Evolutionary conservation across 2,797 vertebrate genomes (phyloP), one percentile per base, ranked within the genome.

Genomic region (Chaetophractus vellerosus): DNA sequence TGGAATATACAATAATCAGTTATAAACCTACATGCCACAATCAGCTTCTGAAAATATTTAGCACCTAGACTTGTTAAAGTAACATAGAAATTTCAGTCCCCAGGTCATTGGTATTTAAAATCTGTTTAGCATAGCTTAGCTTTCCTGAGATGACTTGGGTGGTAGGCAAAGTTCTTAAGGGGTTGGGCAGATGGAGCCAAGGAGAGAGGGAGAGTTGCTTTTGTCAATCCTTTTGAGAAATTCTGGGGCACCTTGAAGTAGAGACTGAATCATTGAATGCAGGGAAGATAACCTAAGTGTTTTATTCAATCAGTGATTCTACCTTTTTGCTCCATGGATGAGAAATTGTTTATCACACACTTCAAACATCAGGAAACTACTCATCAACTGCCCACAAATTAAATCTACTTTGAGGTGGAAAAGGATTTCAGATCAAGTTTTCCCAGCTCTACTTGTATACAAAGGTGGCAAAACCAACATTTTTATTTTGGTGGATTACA

Each of bases 381-480:
- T 69, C 7, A 36, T 55, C 33, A 68, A 14, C 1, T 57, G 26
- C n/a, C 31, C 21, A 24, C n/a, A 75, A 45, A 59, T 71, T n/a
- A 11, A 0, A 9, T 9, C 36, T 6, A 68, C 28, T 95, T 90
- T 90, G 36, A 88, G 45, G 8, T 79, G 16, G 61, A 87, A 95
- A 94, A 59, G 45, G 90, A 66, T 33, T 81, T 69, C 4, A 3
- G 41, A 36, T 59, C 8, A 61, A 7, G 76, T 36, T 74, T 71
- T 87, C 41, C 76, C 57, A 41, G 21, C 6, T 83, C n/a, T 85
- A 21, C 45, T 91, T 84, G 36, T 63, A 82, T 5, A 84, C 36
- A 61, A 12, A 94, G 55, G 74, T 78, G 82, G n/a, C 45, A 96
- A 96, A 82, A 76, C 66, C 48, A 94, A 21, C 59, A 63, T 93